Evolutionary conservation across 1,140 invertebrate species (phyloP).

Genomic region (Triops cancriformis): DNA sequence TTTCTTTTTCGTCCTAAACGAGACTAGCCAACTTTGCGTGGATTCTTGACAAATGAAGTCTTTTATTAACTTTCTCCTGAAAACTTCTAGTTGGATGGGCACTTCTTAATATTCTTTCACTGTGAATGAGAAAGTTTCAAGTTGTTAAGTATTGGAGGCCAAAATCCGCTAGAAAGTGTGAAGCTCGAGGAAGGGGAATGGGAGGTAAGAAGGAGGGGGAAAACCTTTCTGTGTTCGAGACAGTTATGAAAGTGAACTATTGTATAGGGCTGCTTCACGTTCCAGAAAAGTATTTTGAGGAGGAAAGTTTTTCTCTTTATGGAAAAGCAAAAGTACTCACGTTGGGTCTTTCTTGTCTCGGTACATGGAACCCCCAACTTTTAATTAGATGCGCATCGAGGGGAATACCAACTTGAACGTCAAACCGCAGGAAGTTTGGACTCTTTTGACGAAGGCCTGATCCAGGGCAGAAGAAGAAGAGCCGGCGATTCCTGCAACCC

Average conservation of each 20-base stretch:
- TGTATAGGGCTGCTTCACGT: not conserved
- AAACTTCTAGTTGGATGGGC: not conserved
- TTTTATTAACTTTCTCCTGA: too few relatives aligned
- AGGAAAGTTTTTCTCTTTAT: slow-evolving; percentile 5
- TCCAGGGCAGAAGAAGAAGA: not conserved
- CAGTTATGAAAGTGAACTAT: not conserved
- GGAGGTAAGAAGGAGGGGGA: not conserved
- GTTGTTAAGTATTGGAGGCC: not conserved
- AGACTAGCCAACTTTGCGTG: too few relatives aligned
- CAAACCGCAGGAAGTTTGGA: slow-evolving; percentile 12
- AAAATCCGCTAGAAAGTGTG: not conserved
- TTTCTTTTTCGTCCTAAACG: too few relatives aligned
- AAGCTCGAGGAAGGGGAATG: not conserved
- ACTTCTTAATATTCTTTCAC: not conserved
- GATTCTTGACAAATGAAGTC: too few relatives aligned
- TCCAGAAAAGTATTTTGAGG: not conserved
- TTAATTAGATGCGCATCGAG: slow-evolving; percentile 13
- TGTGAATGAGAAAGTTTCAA: not conserved
- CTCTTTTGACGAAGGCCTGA: slow-evolving; percentile 9
- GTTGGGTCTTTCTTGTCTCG: not conserved
- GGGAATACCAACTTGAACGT: slow-evolving; percentile 9
- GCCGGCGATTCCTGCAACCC: not conserved
- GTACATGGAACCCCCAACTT: slow-evolving; percentile 6
- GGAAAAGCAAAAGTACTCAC: not conserved
- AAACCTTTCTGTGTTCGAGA: too few relatives aligned